These are phyloP conservation scores for Astreopora myriophthalma DNA, from an alignment of 64 coral and sea anemone genomes.

Conservation along the genomic window DNA sequence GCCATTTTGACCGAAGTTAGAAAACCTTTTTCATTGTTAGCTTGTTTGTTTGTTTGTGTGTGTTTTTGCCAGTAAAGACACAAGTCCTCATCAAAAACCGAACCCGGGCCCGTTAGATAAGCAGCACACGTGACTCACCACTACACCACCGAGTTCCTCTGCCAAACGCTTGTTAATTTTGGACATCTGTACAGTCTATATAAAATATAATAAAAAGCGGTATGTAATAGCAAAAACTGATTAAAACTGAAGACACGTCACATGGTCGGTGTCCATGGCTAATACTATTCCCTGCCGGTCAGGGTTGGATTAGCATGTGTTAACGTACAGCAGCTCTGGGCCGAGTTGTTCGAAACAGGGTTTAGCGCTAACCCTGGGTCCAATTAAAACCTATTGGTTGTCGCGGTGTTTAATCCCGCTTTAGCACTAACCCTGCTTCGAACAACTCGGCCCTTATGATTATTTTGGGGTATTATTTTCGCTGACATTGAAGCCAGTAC, in stretches of 20 bases:
- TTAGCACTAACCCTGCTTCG: not conserved
- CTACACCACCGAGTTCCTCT: too few species aligned
- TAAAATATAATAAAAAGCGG: too few species aligned
- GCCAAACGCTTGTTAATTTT: too few species aligned
- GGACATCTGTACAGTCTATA: too few species aligned
- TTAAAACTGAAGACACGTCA: not conserved
- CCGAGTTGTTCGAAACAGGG: too few species aligned
- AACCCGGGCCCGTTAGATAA: too few species aligned
- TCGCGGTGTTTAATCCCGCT: not conserved
- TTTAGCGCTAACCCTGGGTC: too few species aligned
- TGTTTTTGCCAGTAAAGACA: too few species aligned
- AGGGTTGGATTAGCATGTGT: slow-evolving; percentile 10
- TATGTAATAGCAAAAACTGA: not conserved
- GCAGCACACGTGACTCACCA: too few species aligned
- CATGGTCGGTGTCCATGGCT: slow-evolving; percentile 1
- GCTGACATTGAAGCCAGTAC: not conserved
- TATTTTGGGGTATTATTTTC: not conserved
- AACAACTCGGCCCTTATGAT: not conserved
- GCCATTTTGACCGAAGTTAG: too few species aligned
- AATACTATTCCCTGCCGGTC: slow-evolving; percentile 36
- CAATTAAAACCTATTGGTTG: too few species aligned
- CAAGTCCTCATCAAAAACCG: too few species aligned
- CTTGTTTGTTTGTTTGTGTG: not conserved
- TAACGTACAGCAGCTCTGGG: not conserved
- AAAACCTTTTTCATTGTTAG: not conserved